Base-by-base conservation (phyloP, 2,797 vertebrate species). In the Spea hammondii region DNA sequence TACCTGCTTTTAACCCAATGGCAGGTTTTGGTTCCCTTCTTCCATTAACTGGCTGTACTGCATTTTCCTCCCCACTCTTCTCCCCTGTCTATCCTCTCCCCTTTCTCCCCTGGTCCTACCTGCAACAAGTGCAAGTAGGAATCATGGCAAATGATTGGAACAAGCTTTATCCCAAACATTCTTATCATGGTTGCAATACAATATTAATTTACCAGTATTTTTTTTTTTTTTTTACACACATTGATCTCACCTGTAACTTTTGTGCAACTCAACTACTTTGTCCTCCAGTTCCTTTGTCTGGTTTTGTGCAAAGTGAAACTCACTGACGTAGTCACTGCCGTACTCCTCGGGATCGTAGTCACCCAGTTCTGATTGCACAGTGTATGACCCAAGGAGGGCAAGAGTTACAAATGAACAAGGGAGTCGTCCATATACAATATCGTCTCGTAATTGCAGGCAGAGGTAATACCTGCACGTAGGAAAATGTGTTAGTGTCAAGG, bases 251-350 rank as follows among this genome's bases (percentile, higher is more conserved):
- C 96, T 97, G 91, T 98, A 95, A 87, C 92, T 96, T 91, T 97
- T 97, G 92, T 99, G 97, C 62, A 99, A 93, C 70, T 99, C 96
- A 0, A 97, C 93, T 78, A 99, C 95, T 84, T 97, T 98, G 76
- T 98, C 96, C 86, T 98, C 96, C 12, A 98, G 92, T 85, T 98
- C 96, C 82, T 96, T 99, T 0, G 96, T 99, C 89, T 98, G 97
- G 85, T 95, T 99, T 0, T 97, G 97, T 0, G 97, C 96, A 0
- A 99, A 95, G 84, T 95, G 96, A 77, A 99, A 95, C 45, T 99
- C 96, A 0, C 93, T 95, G 85, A 97, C 86, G 80, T 97, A 98
- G 87, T 98, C 95, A 0, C 89, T 94, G 76, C 93, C 94, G 0
- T 94, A 92, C 74, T 97, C 95, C 0, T 98, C 96, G 0, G 94